These are phyloP conservation scores for Euproctis similis DNA, from an alignment of 2,888 invertebrate species.

Conservation along the genomic window DNA sequence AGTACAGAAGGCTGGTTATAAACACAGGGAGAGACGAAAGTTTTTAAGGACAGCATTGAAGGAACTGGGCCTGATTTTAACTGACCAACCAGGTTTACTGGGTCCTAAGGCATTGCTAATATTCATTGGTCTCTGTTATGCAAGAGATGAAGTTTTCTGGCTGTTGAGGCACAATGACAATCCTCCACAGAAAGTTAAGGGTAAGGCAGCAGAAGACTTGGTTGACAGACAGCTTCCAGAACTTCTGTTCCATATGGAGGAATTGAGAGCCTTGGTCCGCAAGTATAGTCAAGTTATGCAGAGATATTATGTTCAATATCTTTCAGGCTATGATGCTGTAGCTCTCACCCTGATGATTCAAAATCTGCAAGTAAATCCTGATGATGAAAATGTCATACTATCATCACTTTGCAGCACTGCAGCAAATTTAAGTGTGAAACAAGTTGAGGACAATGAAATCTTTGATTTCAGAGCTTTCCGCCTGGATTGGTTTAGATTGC, in stretches of 20 bases:
- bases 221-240: constrained; percentile 98
- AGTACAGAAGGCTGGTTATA: constrained; percentile 90
- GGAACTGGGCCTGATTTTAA: constrained; percentile 94
- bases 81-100: constrained; percentile 97
- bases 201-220: constrained; percentile 92
- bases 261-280: constrained; percentile 92
- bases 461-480: constrained; percentile 97
- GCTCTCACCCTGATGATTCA: constrained; percentile 91
- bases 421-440: constrained; percentile 89
- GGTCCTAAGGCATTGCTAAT: constrained; percentile 98
- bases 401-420: constrained; percentile 94
- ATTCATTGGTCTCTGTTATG: constrained; percentile 96
- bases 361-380: constrained; percentile 88
- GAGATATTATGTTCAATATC: constrained; percentile 97
- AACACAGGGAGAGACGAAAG: constrained; percentile 96
- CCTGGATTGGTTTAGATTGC: constrained; percentile 97
- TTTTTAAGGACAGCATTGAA: constrained; percentile 96
- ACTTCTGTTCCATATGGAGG: constrained; percentile 98
- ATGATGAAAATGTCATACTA: constrained; percentile 95
- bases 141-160: constrained; percentile 98
- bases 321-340: constrained; percentile 96
- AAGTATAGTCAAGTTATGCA: constrained; percentile 98
- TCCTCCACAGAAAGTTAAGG: constrained; percentile 92
- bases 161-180: constrained; percentile 96
- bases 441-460: constrained; percentile 96